phyloP scores from a whole-genome alignment of 2,888 invertebrate species.

The Ametastegia equiseti region DNA sequence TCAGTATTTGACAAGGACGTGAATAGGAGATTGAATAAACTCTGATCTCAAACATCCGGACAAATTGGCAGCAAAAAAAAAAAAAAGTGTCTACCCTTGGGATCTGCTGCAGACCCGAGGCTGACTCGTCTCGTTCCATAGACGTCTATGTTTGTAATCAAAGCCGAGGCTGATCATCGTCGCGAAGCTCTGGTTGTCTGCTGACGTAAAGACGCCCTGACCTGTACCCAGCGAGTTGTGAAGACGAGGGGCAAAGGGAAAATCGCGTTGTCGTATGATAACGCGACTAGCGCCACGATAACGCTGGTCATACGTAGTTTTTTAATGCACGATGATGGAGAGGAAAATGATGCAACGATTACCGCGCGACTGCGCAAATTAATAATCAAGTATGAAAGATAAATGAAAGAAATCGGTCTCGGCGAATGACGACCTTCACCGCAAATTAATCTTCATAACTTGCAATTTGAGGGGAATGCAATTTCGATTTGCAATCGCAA shows the following conservation, averaged over 20 bases:
- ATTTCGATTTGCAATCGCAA: too few relatives aligned
- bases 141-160: neutral
- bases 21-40: too few relatives aligned
- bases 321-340: neutral
- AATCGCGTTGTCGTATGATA: neutral
- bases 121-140: too few relatives aligned
- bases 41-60: too few relatives aligned
- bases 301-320: neutral
- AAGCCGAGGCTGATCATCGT: neutral
- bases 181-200: neutral
- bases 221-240: neutral
- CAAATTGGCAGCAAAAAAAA: too few relatives aligned
- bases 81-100: too few relatives aligned
- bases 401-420: neutral
- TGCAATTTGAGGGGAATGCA: too few relatives aligned
- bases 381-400: neutral
- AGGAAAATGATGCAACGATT: constrained; percentile 5
- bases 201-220: constrained; percentile 17
- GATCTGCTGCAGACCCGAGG: too few relatives aligned
- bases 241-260: neutral
- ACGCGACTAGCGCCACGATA: neutral
- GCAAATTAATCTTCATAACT: too few relatives aligned
- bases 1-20: too few relatives aligned
- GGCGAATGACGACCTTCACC: too few relatives aligned
- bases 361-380: neutral